Evolutionary conservation across 2,113 vertebrate genomes (phyloP).

Genomic region (Emydura subglobosa): DNA sequence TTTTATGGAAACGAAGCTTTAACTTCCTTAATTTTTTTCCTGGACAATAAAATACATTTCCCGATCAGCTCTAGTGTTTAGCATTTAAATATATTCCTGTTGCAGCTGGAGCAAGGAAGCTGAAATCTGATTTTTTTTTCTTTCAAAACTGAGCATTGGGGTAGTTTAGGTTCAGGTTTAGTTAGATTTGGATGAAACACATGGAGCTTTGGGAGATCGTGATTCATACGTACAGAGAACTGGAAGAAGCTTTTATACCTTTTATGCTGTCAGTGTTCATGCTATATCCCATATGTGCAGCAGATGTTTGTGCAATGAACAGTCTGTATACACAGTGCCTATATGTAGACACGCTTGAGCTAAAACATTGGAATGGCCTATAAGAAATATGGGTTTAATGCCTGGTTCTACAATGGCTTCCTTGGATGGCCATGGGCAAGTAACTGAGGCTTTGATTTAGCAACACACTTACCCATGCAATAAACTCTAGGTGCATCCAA

Average conservation of each 20-base stretch:
- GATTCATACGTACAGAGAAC: not conserved
- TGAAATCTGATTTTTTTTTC: not conserved
- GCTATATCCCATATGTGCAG: not conserved
- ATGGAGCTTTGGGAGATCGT: not conserved
- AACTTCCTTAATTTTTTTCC: not conserved
- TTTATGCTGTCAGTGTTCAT: not conserved
- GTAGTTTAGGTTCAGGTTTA: not conserved
- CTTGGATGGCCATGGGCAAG: not conserved
- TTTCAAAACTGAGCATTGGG: not conserved
- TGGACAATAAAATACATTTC: not conserved
- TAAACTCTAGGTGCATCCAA: not conserved
- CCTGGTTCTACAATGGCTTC: not conserved
- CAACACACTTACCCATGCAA: fast-evolving
- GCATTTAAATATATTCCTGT: not conserved
- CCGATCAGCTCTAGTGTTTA: not conserved
- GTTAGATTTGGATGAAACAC: not conserved
- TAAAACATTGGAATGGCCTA: not conserved
- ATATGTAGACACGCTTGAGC: not conserved
- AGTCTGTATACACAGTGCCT: not conserved
- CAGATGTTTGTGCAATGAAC: not conserved
- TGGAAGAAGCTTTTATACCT: not conserved
- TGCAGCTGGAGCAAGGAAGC: not conserved
- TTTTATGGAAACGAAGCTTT: not conserved
- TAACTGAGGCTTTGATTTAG: not conserved
- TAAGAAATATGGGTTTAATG: not conserved